A percentile compares a stretch with the other conserved stretches of the same genome.
phyloP scores from a whole-genome alignment of 2,888 invertebrate genomes.

The Auanema freiburgensis region DNA sequence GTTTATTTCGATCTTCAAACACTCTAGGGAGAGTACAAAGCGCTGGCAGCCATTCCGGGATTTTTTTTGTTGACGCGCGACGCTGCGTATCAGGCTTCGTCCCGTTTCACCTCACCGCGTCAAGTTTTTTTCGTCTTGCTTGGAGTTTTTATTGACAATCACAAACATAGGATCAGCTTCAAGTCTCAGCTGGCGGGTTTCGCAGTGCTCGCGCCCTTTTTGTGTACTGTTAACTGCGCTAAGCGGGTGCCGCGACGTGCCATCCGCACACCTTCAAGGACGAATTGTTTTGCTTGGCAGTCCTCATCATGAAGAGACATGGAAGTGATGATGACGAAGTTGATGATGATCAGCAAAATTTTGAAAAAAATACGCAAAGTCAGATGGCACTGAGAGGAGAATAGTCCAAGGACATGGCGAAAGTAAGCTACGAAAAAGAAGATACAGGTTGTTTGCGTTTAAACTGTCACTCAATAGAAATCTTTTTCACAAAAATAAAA shows the following conservation, averaged over 20 bases:
- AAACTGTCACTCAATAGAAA: conserved; percentile 8
- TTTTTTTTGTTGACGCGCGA: conserved; percentile 3
- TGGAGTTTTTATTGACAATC: too few relatives aligned
- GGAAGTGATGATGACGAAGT: too few relatives aligned
- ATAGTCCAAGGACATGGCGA: too few relatives aligned
- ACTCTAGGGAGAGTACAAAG: not conserved
- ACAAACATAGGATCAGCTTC: not conserved
- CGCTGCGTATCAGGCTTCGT: not conserved
- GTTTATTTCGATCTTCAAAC: too few relatives aligned
- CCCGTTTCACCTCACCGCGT: not conserved
- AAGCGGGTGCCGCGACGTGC: not conserved
- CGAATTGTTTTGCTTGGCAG: conserved; percentile 1
- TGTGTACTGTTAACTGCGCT: not conserved
- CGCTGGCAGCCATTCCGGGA: conserved; percentile 1
- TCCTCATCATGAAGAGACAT: too few relatives aligned
- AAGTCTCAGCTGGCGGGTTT: conserved; percentile 1
- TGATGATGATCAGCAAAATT: too few relatives aligned
- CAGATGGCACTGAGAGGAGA: too few relatives aligned
- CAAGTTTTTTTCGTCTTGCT: conserved; percentile 2
- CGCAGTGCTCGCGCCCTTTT: conserved; percentile 8
- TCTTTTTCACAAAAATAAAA: not conserved
- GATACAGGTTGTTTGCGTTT: too few relatives aligned
- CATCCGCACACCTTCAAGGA: conserved; percentile 1
- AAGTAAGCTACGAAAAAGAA: too few relatives aligned
- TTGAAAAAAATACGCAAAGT: conserved; percentile 1